Percentiles rank a stretch among this genome's conserved stretches.
Conservation (phyloP, 2,888 invertebrate genomes). For the Melangyna quadrimaculata region DNA sequence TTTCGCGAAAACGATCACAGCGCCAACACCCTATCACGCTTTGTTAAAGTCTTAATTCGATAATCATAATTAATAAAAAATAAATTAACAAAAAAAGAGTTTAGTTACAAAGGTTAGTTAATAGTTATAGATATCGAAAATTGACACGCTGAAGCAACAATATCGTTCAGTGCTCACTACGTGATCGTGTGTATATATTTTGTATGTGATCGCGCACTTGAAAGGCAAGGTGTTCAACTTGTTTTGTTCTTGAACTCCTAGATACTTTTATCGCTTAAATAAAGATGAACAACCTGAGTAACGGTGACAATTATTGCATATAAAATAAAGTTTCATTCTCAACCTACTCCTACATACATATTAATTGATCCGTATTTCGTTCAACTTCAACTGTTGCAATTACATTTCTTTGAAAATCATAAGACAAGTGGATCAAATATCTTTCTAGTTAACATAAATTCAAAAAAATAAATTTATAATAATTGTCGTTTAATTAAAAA, state of each 20-base stretch:
- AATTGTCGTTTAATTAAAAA: slow-evolving; percentile 35
- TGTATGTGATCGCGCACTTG: slow-evolving; percentile 50
- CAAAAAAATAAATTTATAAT: background rate
- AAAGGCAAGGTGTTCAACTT: slow-evolving; percentile 42
- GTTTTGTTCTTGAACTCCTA: slow-evolving; percentile 36
- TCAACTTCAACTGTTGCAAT: background rate
- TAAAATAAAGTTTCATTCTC: background rate
- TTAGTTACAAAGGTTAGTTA: slow-evolving; percentile 18
- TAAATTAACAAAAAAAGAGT: slow-evolving; percentile 19
- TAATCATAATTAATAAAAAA: slow-evolving; percentile 25
- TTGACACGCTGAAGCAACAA: slow-evolving; percentile 19
- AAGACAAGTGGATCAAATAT: slow-evolving; percentile 39
- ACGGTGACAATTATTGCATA: slow-evolving; percentile 5
- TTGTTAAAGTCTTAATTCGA: slow-evolving; percentile 33
- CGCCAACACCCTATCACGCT: slow-evolving; percentile 60
- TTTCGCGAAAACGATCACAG: slow-evolving; percentile 44
- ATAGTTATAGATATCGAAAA: slow-evolving; percentile 7
- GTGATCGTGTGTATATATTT: slow-evolving; percentile 57
- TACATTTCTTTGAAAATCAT: background rate
- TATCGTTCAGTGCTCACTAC: slow-evolving; percentile 31
- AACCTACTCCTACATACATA: background rate
- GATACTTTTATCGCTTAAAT: slow-evolving; percentile 38
- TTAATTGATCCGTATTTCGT: background rate
- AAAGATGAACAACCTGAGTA: slow-evolving; percentile 19
- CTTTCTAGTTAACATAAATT: slow-evolving; percentile 15